Percentiles rank a stretch among this genome's conserved stretches.
Conservation (phyloP, 2,113 vertebrate genomes). For the Brachyistius frenatus region DNA sequence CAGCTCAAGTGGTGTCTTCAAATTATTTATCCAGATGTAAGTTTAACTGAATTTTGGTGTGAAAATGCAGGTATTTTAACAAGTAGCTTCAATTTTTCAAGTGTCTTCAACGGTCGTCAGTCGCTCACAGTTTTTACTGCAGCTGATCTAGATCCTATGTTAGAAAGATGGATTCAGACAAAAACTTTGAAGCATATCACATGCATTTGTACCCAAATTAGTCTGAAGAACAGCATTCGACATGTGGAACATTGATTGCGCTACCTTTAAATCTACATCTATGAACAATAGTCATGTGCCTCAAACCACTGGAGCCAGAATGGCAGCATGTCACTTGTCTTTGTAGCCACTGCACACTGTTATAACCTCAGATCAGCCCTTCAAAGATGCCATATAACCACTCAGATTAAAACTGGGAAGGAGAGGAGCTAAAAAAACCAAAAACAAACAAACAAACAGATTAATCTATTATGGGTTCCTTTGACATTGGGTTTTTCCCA, state of each 20-base stretch:
- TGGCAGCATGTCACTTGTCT: neutral
- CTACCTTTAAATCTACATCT: neutral
- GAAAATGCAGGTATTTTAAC: conserved; percentile 1
- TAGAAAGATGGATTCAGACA: neutral
- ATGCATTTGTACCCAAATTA: conserved; percentile 1
- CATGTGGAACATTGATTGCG: conserved; percentile 2
- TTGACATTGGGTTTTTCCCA: too few species aligned
- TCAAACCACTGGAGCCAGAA: neutral
- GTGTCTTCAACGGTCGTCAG: neutral
- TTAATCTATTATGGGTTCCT: too few species aligned
- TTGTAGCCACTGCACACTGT: neutral
- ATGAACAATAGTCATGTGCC: conserved; percentile 3
- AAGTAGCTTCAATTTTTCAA: neutral
- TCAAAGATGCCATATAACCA: too few species aligned
- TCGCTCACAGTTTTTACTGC: too few species aligned
- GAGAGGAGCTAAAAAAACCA: too few species aligned
- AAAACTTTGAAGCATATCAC: neutral
- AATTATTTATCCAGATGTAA: neutral
- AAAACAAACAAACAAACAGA: too few species aligned
- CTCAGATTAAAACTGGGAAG: too few species aligned
- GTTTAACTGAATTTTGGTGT: neutral
- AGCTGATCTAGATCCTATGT: neutral
- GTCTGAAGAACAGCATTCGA: conserved; percentile 3
- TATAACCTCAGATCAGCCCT: too few species aligned
- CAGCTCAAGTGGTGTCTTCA: neutral